phyloP scores from a whole-genome alignment of 2,888 invertebrate genomes.

The Drosophila leonis region DNA sequence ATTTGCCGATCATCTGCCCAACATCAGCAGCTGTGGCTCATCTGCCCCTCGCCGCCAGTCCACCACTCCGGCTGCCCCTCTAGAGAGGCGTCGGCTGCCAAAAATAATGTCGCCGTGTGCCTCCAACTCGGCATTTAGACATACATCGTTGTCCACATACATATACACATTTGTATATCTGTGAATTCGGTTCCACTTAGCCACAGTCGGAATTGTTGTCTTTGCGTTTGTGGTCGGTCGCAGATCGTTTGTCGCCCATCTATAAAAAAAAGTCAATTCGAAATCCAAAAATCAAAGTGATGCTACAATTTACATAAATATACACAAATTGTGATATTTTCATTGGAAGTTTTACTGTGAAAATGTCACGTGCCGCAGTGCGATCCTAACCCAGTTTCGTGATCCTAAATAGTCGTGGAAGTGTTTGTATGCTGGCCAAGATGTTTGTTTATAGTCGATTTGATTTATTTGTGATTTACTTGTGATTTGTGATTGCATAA shows the following conservation, averaged over 20 bases:
- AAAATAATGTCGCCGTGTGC: slow-evolving; percentile 61
- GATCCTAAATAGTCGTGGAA: slow-evolving; percentile 43
- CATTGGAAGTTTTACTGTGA: not conserved
- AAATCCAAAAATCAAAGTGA: slow-evolving; percentile 13
- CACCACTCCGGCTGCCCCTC: not conserved
- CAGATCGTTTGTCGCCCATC: slow-evolving; percentile 39
- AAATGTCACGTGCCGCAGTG: slow-evolving; percentile 1
- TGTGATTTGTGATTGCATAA: slow-evolving; percentile 68
- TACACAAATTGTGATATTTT: not conserved
- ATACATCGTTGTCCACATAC: slow-evolving; percentile 25
- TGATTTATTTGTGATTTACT: slow-evolving; percentile 9
- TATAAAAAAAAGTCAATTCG: slow-evolving; percentile 18
- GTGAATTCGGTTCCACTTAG: slow-evolving; percentile 40
- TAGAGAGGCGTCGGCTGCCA: slow-evolving; percentile 52
- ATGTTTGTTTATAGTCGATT: slow-evolving; percentile 75
- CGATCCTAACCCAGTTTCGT: slow-evolving; percentile 38
- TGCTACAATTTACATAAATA: slow-evolving; percentile 3
- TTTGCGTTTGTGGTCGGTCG: slow-evolving; percentile 76
- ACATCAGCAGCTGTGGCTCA: slow-evolving; percentile 12
- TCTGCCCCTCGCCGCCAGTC: not conserved
- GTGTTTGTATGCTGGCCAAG: slow-evolving; percentile 31
- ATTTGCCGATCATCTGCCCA: slow-evolving; percentile 32
- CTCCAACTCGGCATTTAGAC: slow-evolving; percentile 48
- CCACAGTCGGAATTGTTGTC: slow-evolving; percentile 78
- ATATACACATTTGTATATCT: slow-evolving; percentile 5